Evolutionary conservation across 1,140 invertebrate species (phyloP).

Genomic region (Phthorimaea operculella): DNA sequence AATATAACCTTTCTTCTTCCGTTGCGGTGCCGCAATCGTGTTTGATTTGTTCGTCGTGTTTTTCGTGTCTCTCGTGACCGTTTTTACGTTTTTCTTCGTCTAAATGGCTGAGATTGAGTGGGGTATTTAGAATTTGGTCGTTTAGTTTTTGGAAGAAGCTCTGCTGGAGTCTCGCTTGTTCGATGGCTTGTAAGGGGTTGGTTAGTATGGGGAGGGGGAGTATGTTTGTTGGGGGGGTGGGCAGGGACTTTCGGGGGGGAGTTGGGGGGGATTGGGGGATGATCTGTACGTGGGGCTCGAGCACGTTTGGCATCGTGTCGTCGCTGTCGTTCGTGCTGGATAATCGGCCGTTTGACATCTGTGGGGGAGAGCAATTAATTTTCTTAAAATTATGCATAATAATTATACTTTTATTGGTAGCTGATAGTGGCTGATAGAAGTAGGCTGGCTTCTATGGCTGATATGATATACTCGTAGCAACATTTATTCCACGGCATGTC

Average conservation of each 20-base stretch:
- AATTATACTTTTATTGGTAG: too few relatives aligned
- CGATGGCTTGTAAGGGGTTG: conserved; percentile 46
- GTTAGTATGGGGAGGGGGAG: conserved; percentile 30
- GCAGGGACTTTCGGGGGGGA: conserved; percentile 26
- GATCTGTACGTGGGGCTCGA: conserved; percentile 58
- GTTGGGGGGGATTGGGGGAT: conserved; percentile 46
- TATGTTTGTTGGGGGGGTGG: conserved; percentile 24
- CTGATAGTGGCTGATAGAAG: too few relatives aligned
- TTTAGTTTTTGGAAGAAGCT: conserved; percentile 52
- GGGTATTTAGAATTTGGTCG: conserved; percentile 55
- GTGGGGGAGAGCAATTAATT: not conserved
- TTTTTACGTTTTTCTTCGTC: conserved; percentile 50
- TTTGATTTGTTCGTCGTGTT: conserved; percentile 35
- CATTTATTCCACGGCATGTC: too few relatives aligned
- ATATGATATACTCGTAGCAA: too few relatives aligned
- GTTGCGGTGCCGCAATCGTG: conserved; percentile 43
- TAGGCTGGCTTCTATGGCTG: too few relatives aligned
- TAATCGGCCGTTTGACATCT: conserved; percentile 60
- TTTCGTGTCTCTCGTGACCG: conserved; percentile 35
- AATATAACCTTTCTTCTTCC: conserved; percentile 62
- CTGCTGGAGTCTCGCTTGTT: conserved; percentile 51
- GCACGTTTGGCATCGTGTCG: conserved; percentile 57
- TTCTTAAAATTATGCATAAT: too few relatives aligned
- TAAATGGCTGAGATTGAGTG: conserved; percentile 60
- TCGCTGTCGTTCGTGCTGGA: conserved; percentile 61